These are phyloP conservation scores for Porites cylindrica DNA, from an alignment of 92 coral and sea anemone genomes.

Conservation along the genomic window DNA sequence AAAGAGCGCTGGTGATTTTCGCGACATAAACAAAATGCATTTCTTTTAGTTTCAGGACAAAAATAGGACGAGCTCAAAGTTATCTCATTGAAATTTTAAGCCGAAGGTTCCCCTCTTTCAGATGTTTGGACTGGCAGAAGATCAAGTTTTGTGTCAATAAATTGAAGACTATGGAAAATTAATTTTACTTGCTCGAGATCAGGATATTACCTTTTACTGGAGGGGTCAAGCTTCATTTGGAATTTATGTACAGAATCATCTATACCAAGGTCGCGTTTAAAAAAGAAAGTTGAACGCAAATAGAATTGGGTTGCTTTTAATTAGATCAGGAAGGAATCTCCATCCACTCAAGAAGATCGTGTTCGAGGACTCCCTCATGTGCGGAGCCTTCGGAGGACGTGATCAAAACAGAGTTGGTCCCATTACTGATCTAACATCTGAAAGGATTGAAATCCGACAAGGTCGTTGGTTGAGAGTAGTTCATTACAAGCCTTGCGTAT, in stretches of 20 bases:
- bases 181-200: neutral
- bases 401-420: conserved; percentile 71
- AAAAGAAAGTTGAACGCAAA: neutral
- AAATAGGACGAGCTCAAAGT: neutral
- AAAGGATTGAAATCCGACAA: conserved; percentile 82
- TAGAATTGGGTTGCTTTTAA: neutral
- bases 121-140: neutral
- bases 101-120: neutral
- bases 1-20: neutral
- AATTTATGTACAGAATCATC: neutral
- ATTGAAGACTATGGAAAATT: neutral
- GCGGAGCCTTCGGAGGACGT: conserved; percentile 54
- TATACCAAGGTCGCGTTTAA: neutral
- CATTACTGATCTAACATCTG: conserved; percentile 70
- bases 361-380: conserved; percentile 44
- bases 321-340: neutral
- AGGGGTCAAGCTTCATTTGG: neutral
- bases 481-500: conserved; percentile 63
- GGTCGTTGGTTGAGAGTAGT: conserved; percentile 80
- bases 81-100: neutral
- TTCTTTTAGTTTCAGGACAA: neutral
- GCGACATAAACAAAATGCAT: neutral
- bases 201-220: neutral
- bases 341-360: conserved; percentile 4
- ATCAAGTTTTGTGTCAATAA: neutral